Percentiles rank a stretch among this genome's conserved stretches.
phyloP scores from a whole-genome alignment of 2,888 invertebrate species.

The Calameuta idolon region DNA sequence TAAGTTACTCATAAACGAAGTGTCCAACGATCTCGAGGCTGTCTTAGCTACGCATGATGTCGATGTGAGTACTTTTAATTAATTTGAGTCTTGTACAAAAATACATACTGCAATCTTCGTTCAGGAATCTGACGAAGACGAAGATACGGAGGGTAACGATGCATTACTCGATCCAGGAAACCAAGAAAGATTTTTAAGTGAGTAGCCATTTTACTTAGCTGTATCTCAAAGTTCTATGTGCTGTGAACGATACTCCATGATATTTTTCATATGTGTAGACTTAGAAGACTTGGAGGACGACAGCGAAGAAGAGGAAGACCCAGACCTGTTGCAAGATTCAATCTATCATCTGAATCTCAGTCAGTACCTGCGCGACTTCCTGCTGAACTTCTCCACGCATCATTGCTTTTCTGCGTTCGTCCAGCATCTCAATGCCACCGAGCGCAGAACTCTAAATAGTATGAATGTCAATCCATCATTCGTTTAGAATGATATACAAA shows the following conservation, averaged over 20 bases:
- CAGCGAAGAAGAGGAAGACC: constrained; percentile 68
- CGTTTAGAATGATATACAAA: not conserved
- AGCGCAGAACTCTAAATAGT: constrained; percentile 69
- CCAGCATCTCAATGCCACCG: constrained; percentile 72
- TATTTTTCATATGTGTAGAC: constrained; percentile 17
- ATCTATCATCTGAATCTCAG: constrained; percentile 74
- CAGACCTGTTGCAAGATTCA: constrained; percentile 74
- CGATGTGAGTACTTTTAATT: constrained; percentile 37
- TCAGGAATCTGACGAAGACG: constrained; percentile 63
- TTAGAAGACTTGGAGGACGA: constrained; percentile 39
- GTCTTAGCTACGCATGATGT: constrained; percentile 58
- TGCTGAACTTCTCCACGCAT: constrained; percentile 74
- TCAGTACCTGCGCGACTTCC: constrained; percentile 74
- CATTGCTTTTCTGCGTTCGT: constrained; percentile 74
- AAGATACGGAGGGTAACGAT: constrained; percentile 61
- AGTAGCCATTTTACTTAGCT: constrained; percentile 20
- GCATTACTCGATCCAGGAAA: constrained; percentile 51
- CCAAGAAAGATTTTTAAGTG: constrained; percentile 47
- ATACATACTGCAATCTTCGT: constrained; percentile 12
- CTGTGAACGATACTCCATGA: constrained; percentile 12
- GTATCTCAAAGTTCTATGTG: not conserved
- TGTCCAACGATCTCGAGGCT: constrained; percentile 72
- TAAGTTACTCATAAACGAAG: constrained; percentile 76
- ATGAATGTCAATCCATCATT: constrained; percentile 50
- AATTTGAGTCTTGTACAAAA: not conserved